Evolutionary conservation across 2,113 vertebrate genomes (phyloP).

Genomic region (Tragelaphus scriptus): DNA sequence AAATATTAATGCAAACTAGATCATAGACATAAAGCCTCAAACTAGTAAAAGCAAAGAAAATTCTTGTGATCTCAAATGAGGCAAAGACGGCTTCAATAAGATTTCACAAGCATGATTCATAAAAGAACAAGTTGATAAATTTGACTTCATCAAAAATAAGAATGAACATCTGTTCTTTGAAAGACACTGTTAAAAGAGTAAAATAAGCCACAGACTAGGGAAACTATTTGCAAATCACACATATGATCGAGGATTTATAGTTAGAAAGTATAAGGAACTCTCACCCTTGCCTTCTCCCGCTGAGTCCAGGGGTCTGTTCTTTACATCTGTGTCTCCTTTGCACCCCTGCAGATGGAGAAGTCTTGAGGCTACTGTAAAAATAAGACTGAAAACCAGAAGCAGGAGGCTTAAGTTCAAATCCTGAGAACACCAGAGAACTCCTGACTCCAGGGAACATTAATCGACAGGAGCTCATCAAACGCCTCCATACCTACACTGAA

Average conservation of each 20-base stretch:
- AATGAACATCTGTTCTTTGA: background rate
- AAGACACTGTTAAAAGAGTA: background rate
- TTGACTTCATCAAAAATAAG: background rate
- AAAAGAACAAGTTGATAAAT: background rate
- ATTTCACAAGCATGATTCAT: background rate
- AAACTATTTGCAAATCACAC: background rate
- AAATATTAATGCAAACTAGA: background rate
- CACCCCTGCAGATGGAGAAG: too few species aligned
- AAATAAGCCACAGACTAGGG: background rate
- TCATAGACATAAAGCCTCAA: background rate
- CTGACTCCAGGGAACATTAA: too few species aligned
- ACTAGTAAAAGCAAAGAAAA: background rate
- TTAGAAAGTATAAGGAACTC: background rate
- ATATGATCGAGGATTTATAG: background rate
- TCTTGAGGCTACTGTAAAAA: too few species aligned
- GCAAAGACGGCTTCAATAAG: background rate
- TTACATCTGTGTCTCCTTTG: too few species aligned
- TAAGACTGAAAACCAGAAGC: too few species aligned
- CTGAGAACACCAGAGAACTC: too few species aligned
- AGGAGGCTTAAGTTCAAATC: too few species aligned
- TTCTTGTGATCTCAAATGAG: background rate
- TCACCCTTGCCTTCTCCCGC: too few species aligned
- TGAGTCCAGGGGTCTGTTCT: too few species aligned
- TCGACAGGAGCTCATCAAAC: too few species aligned
- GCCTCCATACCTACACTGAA: too few species aligned